Base-by-base conservation (phyloP, 2,797 vertebrate species). In the Heterohyrax brucei region DNA sequence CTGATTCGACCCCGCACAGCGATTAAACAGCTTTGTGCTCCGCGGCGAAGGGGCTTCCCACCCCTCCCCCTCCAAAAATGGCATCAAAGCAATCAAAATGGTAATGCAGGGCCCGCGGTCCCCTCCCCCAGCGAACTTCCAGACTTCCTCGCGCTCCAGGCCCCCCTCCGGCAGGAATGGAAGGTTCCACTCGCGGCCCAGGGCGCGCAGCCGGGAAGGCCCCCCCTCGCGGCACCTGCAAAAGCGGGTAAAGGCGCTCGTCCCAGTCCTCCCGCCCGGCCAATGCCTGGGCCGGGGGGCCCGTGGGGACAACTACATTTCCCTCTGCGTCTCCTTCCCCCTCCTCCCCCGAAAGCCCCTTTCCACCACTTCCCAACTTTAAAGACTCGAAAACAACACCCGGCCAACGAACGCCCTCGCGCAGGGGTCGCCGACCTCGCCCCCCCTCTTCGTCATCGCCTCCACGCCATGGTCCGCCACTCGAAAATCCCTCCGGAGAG, bases 1-100 rank as follows among this genome's bases (percentile, higher is more conserved):
- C 97, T 93, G 98, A 98, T 98, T 98, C 97, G 98, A 98, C 98
- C 97, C 98, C 82, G 91, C 96, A 95, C 98, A 97, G 98, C 98
- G 98, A 99, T 99, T 98, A 99, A 99, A 98, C 98, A 98, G 98
- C 98, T 98, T 98, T 98, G 98, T 99, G 99, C 99, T 98, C 97
- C 98, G 99, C 99, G 98, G 99, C 99, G 99, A 99, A 98, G 98
- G 98, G 98, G 98, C 98, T 98, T 98, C 99, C 98, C 95, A 97
- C 98, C 98, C 98, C 98, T 98, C 99, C 98, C 99, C 98, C 98
- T 98, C 99, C 98, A 98, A 99, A 99, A 99, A 99, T 99, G 99
- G 99, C 99, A 99, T 99, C 99, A 99, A 99, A 99, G 99, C 99
- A 99, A 99, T 99, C 99, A 99, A 99, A 99, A 99, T 99, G 99